Evolutionary conservation across 2,797 vertebrate species (phyloP).

Genomic region (Macroramphosus scolopax): DNA sequence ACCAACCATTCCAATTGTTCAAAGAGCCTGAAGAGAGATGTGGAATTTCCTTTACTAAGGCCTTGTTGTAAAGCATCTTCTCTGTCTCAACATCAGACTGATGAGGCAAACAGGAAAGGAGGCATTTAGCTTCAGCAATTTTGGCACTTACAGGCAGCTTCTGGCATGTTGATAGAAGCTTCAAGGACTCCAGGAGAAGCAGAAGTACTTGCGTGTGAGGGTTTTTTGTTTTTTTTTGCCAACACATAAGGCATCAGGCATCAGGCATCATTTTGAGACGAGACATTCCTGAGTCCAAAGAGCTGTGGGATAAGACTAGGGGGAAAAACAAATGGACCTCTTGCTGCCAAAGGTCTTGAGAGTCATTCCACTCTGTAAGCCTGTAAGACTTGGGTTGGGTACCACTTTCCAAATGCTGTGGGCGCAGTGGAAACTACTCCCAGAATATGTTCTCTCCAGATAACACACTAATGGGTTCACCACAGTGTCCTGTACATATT

Average conservation of each 20-base stretch:
- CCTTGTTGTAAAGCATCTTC: too few species aligned
- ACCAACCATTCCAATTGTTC: too few species aligned
- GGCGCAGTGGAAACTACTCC: slow-evolving; percentile 63
- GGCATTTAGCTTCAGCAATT: too few species aligned
- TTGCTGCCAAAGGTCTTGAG: slow-evolving; percentile 52
- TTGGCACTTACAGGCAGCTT: too few species aligned
- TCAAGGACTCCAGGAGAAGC: slow-evolving; percentile 29
- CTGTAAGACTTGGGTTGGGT: slow-evolving; percentile 63
- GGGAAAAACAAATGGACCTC: slow-evolving; percentile 70
- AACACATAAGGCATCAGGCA: slow-evolving; percentile 59
- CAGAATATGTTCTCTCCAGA: slow-evolving; percentile 57
- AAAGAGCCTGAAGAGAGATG: too few species aligned
- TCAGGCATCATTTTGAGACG: too few species aligned
- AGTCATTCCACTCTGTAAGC: slow-evolving; percentile 55
- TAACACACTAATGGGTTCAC: slow-evolving; percentile 55
- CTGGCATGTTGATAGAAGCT: slow-evolving; percentile 36
- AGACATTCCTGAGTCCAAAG: slow-evolving; percentile 62
- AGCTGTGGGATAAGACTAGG: slow-evolving; percentile 65
- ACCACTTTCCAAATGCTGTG: slow-evolving; percentile 66
- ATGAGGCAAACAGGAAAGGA: too few species aligned
- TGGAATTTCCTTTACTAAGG: too few species aligned
- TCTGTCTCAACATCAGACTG: slow-evolving; percentile 55
- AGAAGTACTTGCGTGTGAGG: slow-evolving; percentile 10
- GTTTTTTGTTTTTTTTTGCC: too few species aligned
- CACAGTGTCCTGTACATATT: slow-evolving; percentile 43